Conservation (phyloP, 2,113 vertebrate genomes). For the Emydura subglobosa region DNA sequence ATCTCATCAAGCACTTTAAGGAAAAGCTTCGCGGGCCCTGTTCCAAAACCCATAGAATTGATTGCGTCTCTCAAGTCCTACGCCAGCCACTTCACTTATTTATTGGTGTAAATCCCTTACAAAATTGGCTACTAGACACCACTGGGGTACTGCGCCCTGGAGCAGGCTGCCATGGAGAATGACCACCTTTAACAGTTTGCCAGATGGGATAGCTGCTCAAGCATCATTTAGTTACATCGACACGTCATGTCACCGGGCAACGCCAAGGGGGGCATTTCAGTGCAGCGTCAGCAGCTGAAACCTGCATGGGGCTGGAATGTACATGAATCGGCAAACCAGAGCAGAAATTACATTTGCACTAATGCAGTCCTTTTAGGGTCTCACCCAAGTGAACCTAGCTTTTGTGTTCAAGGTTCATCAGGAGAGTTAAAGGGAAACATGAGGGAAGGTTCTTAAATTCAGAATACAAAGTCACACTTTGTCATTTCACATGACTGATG, state of each 20-base stretch:
- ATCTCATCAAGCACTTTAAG: accelerated
- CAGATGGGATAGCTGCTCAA: too few species aligned
- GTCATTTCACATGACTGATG: not conserved
- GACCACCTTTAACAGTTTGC: too few species aligned
- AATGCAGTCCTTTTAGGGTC: not conserved
- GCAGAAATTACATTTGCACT: not conserved
- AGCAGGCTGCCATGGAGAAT: too few species aligned
- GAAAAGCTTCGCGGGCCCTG: not conserved
- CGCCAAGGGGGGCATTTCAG: not conserved
- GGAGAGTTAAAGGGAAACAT: not conserved
- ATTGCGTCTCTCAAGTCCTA: accelerated
- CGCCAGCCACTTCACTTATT: not conserved
- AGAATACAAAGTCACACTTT: not conserved
- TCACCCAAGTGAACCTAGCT: not conserved
- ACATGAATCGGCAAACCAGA: not conserved
- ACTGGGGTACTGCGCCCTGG: too few species aligned
- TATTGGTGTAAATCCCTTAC: not conserved
- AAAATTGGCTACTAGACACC: not conserved
- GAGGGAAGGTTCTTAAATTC: not conserved
- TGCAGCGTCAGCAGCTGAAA: not conserved
- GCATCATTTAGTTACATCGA: too few species aligned
- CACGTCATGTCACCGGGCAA: too few species aligned
- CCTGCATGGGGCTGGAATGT: not conserved
- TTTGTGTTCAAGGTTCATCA: not conserved
- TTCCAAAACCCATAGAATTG: not conserved